A percentile compares a stretch with the other conserved stretches of the same genome.
phyloP scores from a whole-genome alignment of 2,888 invertebrate genomes.

The Andrena minutula region DNA sequence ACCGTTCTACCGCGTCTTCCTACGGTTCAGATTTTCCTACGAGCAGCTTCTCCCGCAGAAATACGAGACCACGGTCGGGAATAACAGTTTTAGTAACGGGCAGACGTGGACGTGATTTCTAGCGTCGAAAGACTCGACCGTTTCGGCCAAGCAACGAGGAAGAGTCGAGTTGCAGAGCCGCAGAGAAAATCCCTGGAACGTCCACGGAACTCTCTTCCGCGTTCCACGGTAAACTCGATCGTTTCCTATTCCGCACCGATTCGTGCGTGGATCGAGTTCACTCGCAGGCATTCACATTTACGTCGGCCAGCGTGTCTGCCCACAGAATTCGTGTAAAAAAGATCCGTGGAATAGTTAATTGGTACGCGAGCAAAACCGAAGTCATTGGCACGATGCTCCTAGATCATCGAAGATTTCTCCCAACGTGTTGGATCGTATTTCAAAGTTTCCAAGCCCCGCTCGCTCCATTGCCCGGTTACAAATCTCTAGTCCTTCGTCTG shows the following conservation, averaged over 20 bases:
- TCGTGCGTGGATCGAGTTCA: constrained; percentile 47
- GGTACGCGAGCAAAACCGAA: not conserved
- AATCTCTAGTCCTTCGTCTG: not conserved
- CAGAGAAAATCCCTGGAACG: constrained; percentile 37
- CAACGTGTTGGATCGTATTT: not conserved
- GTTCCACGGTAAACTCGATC: constrained; percentile 53
- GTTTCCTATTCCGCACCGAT: constrained; percentile 56
- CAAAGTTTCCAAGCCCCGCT: not conserved
- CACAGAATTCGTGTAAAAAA: constrained; percentile 12
- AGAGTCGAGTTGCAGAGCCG: constrained; percentile 38
- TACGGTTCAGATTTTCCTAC: not conserved
- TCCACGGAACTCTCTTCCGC: constrained; percentile 47
- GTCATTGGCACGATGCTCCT: too few species aligned
- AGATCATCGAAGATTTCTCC: too few species aligned
- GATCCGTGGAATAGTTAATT: not conserved
- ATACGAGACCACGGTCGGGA: not conserved
- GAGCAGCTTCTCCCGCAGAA: not conserved
- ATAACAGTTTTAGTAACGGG: constrained; percentile 32
- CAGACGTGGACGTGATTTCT: constrained; percentile 7
- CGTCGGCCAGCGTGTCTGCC: not conserved
- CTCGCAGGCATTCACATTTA: constrained; percentile 23
- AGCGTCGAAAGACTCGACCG: constrained; percentile 6
- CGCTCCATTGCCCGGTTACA: not conserved
- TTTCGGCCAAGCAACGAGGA: constrained; percentile 34
- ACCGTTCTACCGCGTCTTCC: too few species aligned